Evolutionary conservation across 2,113 vertebrate genomes (phyloP), one percentile per base, ranked within the genome.

Genomic region (Macquaria ambigua): DNA sequence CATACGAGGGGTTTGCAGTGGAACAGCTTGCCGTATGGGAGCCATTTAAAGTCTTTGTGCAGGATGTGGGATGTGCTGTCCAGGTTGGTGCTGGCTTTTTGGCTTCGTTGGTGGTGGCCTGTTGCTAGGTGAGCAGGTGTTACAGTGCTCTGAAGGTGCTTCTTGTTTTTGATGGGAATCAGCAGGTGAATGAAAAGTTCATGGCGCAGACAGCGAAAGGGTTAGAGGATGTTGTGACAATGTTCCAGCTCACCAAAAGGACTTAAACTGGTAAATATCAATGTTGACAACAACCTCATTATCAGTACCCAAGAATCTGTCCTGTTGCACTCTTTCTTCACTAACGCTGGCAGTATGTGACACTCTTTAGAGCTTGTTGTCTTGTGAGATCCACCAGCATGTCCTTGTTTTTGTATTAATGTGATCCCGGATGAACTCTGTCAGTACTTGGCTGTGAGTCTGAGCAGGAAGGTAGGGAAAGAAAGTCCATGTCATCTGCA

Each of bases 401-500:
- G 21, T 64, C 28, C n/a, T 16, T 73, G 16, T 69, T 67, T 41
- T 20, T 59, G 1, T 62, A 6, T 50, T 62, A 31, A 18, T 50
- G 8, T 50, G 34, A 41, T 66, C 20, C 41, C n/a, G 79, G 50
- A 28, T 68, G 23, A 72, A 62, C 20, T 68, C 25, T 46, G 43
- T 64, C 55, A 48, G 8, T 4, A 16, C 43, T 55, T 23, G 52
- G 66, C 37, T n/a, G 18, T 68, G n/a, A 46, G 53, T 43, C 68
- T 66, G 34, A 82, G 74, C 52, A 69, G 21, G 21, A 9, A 39
- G 72, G 31, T 39, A 7, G 1, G 11, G 18, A 41, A 66, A 62
- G 43, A 46, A 2, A 1, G 7, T 63, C 50, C 18, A 25, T 82
- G 67, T 63, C 56, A 63, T 63, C 46, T 75, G 48, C 37, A 85